phyloP scores from a whole-genome alignment of 2,888 invertebrate genomes.

The Oscheius sp. region DNA sequence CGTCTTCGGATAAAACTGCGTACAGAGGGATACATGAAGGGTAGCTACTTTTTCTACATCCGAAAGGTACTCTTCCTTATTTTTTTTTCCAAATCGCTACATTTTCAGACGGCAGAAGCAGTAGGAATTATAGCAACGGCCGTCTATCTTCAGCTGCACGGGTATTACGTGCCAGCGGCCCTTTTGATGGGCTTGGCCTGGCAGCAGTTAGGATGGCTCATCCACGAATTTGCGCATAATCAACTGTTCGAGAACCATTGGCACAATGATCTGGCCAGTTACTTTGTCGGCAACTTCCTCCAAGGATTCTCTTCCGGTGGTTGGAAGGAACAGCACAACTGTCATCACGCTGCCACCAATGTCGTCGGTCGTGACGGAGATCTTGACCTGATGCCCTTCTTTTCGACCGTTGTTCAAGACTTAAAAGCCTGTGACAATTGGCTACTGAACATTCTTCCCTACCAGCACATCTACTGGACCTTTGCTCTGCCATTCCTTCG shows the following conservation, averaged over 20 bases:
- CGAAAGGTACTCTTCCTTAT: slow-evolving; percentile 51
- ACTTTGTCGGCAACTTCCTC: slow-evolving; percentile 70
- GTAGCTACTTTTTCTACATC: slow-evolving; percentile 60
- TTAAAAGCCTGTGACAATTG: slow-evolving; percentile 63
- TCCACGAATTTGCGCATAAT: slow-evolving; percentile 70
- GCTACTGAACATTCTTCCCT: slow-evolving; percentile 64
- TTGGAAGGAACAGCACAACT: slow-evolving; percentile 72
- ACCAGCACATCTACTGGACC: slow-evolving; percentile 72
- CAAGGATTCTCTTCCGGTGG: slow-evolving; percentile 72
- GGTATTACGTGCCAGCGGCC: slow-evolving; percentile 65
- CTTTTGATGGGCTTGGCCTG: slow-evolving; percentile 71
- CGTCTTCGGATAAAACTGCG: slow-evolving; percentile 59
- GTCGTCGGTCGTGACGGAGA: slow-evolving; percentile 70
- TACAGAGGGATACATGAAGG: slow-evolving; percentile 62
- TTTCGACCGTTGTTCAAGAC: slow-evolving; percentile 70
- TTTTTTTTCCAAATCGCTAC: slow-evolving; percentile 40
- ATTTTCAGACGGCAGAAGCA: slow-evolving; percentile 43
- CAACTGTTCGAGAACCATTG: slow-evolving; percentile 67
- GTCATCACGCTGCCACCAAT: slow-evolving; percentile 72
- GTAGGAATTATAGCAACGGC: slow-evolving; percentile 61
- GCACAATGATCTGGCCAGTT: slow-evolving; percentile 63
- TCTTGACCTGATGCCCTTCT: slow-evolving; percentile 71
- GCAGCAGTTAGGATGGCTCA: slow-evolving; percentile 67
- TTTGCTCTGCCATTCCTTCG: slow-evolving; percentile 68
- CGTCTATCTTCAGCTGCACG: slow-evolving; percentile 62